Conservation (phyloP, 2,888 invertebrate species). For the Oligia fasciuncula region DNA sequence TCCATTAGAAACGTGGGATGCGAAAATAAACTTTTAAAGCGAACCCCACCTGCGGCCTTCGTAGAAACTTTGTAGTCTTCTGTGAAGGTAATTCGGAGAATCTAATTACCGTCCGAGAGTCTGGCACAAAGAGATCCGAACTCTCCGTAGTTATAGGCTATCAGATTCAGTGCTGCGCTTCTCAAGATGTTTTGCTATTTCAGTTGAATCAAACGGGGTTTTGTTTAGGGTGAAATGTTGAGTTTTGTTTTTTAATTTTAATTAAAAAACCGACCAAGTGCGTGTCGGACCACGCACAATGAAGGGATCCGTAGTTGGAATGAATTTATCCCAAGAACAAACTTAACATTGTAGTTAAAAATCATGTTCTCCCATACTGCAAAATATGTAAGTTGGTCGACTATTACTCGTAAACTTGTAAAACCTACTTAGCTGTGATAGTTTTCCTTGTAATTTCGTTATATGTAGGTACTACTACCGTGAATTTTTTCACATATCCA, state of each 20-base stretch:
- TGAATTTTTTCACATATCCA: no score
- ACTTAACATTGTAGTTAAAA: no score
- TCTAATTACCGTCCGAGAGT: conserved; percentile 73
- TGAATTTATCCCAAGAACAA: no score
- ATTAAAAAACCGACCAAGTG: not conserved
- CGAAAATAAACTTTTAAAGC: conserved; percentile 63
- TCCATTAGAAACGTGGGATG: conserved; percentile 47
- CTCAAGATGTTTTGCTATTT: conserved; percentile 30
- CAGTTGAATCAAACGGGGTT: not conserved
- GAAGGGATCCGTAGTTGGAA: no score
- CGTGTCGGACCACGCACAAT: no score
- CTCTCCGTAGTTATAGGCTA: conserved; percentile 25
- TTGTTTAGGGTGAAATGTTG: not conserved
- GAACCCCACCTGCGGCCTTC: conserved; percentile 67
- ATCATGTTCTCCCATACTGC: no score
- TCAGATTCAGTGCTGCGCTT: conserved; percentile 29
- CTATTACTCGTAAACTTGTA: no score
- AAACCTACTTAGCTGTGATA: no score
- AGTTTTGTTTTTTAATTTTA: not conserved
- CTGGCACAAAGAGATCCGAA: conserved; percentile 50
- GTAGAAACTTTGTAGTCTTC: conserved; percentile 69
- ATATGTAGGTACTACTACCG: no score
- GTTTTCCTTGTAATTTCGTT: no score
- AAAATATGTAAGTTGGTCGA: no score
- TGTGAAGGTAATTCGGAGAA: conserved; percentile 71